Evolutionary conservation across 2,797 vertebrate species (phyloP).

Genomic region (Morus bassanus): DNA sequence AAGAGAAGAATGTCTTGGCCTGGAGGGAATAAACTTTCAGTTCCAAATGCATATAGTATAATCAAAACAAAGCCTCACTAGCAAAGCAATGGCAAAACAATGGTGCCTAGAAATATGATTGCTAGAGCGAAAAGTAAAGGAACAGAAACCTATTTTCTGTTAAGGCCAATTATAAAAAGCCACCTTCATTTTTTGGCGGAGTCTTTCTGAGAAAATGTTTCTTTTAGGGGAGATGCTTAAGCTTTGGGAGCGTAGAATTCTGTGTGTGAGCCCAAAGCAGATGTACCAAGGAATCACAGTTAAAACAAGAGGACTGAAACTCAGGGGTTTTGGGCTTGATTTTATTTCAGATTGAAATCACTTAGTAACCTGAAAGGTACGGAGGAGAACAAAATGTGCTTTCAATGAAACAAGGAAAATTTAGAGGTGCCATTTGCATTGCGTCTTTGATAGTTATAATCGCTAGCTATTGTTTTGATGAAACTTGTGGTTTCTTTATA

Average conservation of each 20-base stretch:
- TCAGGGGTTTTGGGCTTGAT: rapidly evolving
- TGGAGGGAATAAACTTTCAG: conserved; percentile 25
- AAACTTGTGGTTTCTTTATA: background rate
- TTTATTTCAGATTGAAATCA: background rate
- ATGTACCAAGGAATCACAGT: background rate
- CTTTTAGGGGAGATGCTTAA: background rate
- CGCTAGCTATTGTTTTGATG: background rate
- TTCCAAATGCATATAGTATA: background rate
- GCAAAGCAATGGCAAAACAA: background rate
- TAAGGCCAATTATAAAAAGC: background rate
- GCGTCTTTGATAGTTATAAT: rapidly evolving
- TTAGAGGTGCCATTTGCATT: background rate
- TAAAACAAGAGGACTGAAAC: rapidly evolving
- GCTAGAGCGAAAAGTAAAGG: background rate
- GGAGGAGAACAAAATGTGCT: background rate
- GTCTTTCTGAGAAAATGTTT: background rate
- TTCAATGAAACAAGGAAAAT: background rate
- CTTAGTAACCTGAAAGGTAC: background rate
- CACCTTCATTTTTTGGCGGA: background rate
- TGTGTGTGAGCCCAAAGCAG: background rate
- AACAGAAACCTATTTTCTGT: background rate
- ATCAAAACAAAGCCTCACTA: conserved; percentile 12
- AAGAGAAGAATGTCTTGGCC: conserved; percentile 11
- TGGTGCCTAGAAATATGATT: background rate
- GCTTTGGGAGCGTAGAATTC: background rate